Evolutionary conservation across 2,888 invertebrate genomes (phyloP), one percentile per base, ranked within the genome.

Genomic region (Entomobrya multifasciata): DNA sequence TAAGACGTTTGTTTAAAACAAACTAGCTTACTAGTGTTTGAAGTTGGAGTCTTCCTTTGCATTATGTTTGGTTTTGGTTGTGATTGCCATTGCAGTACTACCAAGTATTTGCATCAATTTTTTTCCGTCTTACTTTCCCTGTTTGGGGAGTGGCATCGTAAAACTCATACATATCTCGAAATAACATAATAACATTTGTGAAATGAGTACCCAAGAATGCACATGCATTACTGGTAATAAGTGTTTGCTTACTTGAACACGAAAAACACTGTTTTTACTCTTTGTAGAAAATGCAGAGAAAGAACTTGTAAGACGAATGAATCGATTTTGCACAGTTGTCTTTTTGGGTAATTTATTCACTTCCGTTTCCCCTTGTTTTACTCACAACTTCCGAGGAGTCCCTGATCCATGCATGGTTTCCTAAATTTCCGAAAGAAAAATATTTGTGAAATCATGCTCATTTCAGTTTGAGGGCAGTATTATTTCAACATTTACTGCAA

Each of bases 281-380:
- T 36, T 36, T 36, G 36, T 20, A 36, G 36, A 36, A 36, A 36
- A n/a, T n/a, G n/a, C 13, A 36, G 60, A 41, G 22, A 77, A 60
- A 57, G 17, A 25, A 57, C 30, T 30, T 55, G 74, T 22, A 36
- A 44, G 22, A 80, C 36, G 30, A 47, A 36, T n/a, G 67, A 81
- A 81, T 83, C 83, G 76, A 83, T 83, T 74, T 67, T 80, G 13
- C 62, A 47, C 44, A 13, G 17, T 79, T 25, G 49, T 65, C 60
- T 36, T 77, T 25, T 70, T 83, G 60, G 82, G 79, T 87, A 87
- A 87, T 87, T 87, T 87, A 87, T 87, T 87, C 83, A 72, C 41
- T 87, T 87, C 87, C 87, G 78, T 41, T 87, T 87, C 67, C 81
- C 60, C 67, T 82, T 81, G 76, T 87, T 87, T 82, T 77, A 81